Evolutionary conservation across 2,888 invertebrate species (phyloP), one percentile per base, ranked within the genome.

Genomic region (Himalopsyche japonica): DNA sequence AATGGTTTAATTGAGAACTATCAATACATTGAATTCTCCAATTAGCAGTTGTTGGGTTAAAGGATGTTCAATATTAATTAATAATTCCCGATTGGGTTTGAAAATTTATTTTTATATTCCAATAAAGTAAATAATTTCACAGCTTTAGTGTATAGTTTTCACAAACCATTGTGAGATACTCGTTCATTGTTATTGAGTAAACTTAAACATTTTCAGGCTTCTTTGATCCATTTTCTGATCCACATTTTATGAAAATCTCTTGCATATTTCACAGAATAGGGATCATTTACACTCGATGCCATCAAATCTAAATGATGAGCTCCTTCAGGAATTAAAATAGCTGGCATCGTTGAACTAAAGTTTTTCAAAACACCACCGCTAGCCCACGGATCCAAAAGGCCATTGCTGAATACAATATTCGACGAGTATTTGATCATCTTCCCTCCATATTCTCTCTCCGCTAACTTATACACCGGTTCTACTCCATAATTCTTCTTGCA

Each of bases 301-400:
- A 97, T 93, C 87, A 98, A 92, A 90, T 98, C 98, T 82, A 97
- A 91, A 89, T 98, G 98, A 91, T 98, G 98, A 0, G 98, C 97
- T 0, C 95, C 95, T 89, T 97, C 95, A 0, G 96, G 94, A 86
- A 98, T 95, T 43, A 97, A 91, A 20, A 98, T 92, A 0, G 96
- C 94, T 20, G 93, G 89, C 0, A 97, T 93, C 0, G 94, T 92
- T 6, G 92, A 91, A 84, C 95, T 96, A 27, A 95, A 90, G 86
- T 94, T 94, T 88, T 93, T 93, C 43, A 97, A 89, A 76, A 97
- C 95, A 27, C 98, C 97, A 89, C 97, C 97, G 86, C 95, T 95
- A 82, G 95, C 95, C 97, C 97, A 98, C 0, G 97, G 97, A 90
- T 98, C 98, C 87, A 97, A 89, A 1, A 97, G 90, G 0, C 98